Evolutionary conservation across 2,888 invertebrate genomes (phyloP), one percentile per base, ranked within the genome.

Genomic region (Dascillus cervinus): DNA sequence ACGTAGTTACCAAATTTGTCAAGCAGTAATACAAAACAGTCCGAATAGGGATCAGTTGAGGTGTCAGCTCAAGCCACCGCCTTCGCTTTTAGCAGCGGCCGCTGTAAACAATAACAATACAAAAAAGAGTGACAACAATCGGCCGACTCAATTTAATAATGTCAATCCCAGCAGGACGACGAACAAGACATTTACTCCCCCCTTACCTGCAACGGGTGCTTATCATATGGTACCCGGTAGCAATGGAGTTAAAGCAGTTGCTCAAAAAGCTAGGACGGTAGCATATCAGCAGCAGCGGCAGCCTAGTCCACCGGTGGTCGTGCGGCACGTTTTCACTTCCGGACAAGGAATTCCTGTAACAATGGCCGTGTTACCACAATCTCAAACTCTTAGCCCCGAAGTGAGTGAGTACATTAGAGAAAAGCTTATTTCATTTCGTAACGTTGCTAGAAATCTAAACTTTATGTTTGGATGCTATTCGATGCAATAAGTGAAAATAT

Each of bases 1-100:
- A 60, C 76, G 95, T 33, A 94, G 94, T 59, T 90, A 92, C 64
- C 92, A 94, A 67, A 95, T 95, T 51, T 89, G 88, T 54, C 86
- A 85, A 64, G 86, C 86, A 22, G 86, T 86, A n/a, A 88, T 95
- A 44, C 90, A 91, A 66, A 91, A 89, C 63, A 92, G 90, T 57
- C 89, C 89, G 0, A 91, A 91, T 66, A 72, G 90, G 10, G 88
- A 90, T 58, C 88, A 88, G 51, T 64, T 90, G 26, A 78, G 85
- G 34, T 84, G 84, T 3, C 90, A 90, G 58, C 64, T 90, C 48
- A 82, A 88, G 44, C 89, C 89, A 22, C 89, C 89, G 8, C 87
- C 89, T 2, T 82, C 86, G 37, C 69, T 86, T 39, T 67, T 85
- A 28, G 73, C 75, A 11, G 68, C 60, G 3, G 56, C 55, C 2